phyloP scores from a whole-genome alignment of 2,113 vertebrate genomes.

The Aphyosemion australe region DNA sequence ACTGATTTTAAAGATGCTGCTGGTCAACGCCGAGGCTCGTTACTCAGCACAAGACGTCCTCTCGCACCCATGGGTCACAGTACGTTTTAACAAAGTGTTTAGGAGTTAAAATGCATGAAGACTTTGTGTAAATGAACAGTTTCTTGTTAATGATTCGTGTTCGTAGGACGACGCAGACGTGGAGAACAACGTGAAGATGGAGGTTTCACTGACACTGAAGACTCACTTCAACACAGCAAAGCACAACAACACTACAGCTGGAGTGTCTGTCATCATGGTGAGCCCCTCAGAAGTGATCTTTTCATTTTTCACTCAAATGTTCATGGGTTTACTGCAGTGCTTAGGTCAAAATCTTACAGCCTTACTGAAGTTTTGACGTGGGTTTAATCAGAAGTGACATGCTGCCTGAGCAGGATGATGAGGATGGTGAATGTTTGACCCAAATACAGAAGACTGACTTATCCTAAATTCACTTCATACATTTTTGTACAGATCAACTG shows the following conservation, averaged over 20 bases:
- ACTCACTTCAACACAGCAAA: constrained; percentile 93
- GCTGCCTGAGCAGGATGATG: constrained; percentile 3
- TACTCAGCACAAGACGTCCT: constrained; percentile 92
- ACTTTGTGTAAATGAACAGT: background rate
- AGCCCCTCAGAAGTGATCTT: constrained; percentile 57
- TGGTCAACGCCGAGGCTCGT: constrained; percentile 88
- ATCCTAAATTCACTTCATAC: no score
- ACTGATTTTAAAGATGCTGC: constrained; percentile 93
- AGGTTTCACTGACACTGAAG: constrained; percentile 96
- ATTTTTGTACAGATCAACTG: no score
- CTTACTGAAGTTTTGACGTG: background rate
- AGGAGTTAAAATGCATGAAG: no score
- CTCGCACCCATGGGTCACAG: constrained; percentile 94
- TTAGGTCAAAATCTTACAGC: background rate
- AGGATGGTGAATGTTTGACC: constrained; percentile 39
- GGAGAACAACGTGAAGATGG: constrained; percentile 93
- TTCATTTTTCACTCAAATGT: no score
- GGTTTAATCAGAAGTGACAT: constrained; percentile 13
- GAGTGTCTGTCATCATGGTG: constrained; percentile 95
- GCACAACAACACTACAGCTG: constrained; percentile 86
- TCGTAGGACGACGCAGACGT: constrained; percentile 87
- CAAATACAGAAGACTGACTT: constrained; percentile 38
- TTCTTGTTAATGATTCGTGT: background rate
- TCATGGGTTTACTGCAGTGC: background rate
- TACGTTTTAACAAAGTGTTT: constrained; percentile 56